These are phyloP conservation scores for Myotis myotis DNA, from an alignment of 2,797 vertebrate species.

Conservation along the genomic window DNA sequence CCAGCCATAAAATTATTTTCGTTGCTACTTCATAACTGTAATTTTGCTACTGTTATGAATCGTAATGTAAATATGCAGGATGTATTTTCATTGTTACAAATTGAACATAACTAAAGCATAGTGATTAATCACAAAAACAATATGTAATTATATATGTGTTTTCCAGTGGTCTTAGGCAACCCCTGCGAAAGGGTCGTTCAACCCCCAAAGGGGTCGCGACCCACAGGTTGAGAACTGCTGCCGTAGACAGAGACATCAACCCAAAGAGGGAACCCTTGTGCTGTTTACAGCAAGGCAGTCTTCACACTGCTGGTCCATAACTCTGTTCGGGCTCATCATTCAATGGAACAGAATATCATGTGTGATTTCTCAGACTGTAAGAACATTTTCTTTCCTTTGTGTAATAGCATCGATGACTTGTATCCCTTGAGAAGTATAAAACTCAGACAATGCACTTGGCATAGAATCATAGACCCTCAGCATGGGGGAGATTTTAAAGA, in stretches of 20 bases:
- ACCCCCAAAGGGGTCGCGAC: no score
- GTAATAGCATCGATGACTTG: not conserved
- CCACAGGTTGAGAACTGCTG: no score
- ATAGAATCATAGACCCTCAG: not conserved
- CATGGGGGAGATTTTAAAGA: not conserved
- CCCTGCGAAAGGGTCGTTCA: no score
- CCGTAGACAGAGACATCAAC: not conserved
- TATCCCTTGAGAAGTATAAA: not conserved
- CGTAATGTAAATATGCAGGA: no score
- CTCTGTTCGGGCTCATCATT: not conserved
- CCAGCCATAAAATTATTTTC: no score
- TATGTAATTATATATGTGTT: no score
- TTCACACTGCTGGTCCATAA: not conserved
- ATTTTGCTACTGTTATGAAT: no score
- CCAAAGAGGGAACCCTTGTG: not conserved
- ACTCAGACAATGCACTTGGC: not conserved
- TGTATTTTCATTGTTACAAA: no score
- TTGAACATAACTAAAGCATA: no score
- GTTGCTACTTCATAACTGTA: no score
- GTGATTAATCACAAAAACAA: no score
- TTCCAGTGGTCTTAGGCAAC: no score
- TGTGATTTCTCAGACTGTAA: not conserved
- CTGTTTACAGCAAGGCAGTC: not conserved
- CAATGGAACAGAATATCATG: not conserved
- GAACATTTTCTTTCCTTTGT: not conserved